Evolutionary conservation across 2,797 vertebrate genomes (phyloP).

Genomic region (Pteronotus mesoamericanus): DNA sequence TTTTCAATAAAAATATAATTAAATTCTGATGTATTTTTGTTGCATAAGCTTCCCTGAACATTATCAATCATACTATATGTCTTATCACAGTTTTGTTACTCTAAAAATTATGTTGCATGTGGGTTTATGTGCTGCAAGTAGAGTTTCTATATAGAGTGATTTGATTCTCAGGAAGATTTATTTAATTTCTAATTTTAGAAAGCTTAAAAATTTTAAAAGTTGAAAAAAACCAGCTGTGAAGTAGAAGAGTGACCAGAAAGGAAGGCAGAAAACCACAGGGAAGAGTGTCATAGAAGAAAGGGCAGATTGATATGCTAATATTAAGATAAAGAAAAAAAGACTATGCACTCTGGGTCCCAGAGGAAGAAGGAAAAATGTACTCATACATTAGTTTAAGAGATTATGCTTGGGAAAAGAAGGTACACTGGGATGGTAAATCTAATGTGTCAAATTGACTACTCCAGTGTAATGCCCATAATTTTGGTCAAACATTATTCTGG

Average conservation of each 20-base stretch:
- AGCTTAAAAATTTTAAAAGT: neutral
- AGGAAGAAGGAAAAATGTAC: neutral
- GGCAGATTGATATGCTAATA: neutral
- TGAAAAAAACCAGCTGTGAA: neutral
- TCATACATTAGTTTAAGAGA: neutral
- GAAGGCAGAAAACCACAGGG: neutral
- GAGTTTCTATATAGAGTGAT: neutral
- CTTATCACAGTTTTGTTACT: neutral
- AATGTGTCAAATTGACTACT: neutral
- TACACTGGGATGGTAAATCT: neutral
- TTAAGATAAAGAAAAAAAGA: neutral
- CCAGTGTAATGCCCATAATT: neutral
- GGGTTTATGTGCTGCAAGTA: neutral
- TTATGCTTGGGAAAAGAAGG: neutral
- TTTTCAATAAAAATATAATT: neutral
- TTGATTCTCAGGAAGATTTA: neutral
- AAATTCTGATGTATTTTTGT: neutral
- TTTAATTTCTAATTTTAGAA: conserved; percentile 35
- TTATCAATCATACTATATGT: neutral
- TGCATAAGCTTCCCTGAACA: neutral
- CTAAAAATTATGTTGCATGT: neutral
- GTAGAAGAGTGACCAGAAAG: neutral
- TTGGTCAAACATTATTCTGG: neutral
- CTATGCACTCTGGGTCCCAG: accelerated
- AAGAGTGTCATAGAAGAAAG: neutral